Percentiles rank a stretch among this genome's conserved stretches.
phyloP scores from a whole-genome alignment of 1,140 invertebrate species.

The Globodera rostochiensis region DNA sequence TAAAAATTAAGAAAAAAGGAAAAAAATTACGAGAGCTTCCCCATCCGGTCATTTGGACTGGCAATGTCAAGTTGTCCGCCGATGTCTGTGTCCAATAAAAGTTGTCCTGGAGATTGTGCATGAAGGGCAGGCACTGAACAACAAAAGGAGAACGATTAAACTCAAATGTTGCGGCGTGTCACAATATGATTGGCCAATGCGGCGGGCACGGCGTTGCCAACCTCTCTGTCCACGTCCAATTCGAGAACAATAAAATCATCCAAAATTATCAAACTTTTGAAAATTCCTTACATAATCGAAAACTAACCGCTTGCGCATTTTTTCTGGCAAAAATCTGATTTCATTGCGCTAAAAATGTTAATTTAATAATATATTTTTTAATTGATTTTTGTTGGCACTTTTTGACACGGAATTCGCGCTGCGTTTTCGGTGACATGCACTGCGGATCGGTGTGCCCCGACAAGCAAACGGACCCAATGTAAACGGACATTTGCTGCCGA shows the following conservation, averaged over 20 bases:
- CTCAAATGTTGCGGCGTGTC: not conserved
- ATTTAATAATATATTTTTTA: not conserved
- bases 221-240: conserved; percentile 6
- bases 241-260: conserved; percentile 14
- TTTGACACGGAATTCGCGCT: not conserved
- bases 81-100: not conserved
- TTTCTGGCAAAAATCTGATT: conserved; percentile 8
- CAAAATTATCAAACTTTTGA: not conserved
- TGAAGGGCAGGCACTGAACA: conserved; percentile 2
- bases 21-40: not conserved
- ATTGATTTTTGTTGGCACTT: not conserved
- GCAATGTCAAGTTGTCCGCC: not conserved
- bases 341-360: conserved; percentile 8
- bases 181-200: conserved; percentile 17
- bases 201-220: not conserved
- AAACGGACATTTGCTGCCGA: not conserved
- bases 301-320: not conserved
- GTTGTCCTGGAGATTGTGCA: not conserved
- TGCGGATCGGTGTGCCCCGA: not conserved
- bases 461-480: conserved; percentile 1
- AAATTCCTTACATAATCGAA: not conserved
- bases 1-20: not conserved
- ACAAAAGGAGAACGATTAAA: not conserved
- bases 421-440: not conserved
- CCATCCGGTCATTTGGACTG: conserved; percentile 3